phyloP scores from a whole-genome alignment of 2,888 invertebrate species.

The Agonopterix alstromeriana region DNA sequence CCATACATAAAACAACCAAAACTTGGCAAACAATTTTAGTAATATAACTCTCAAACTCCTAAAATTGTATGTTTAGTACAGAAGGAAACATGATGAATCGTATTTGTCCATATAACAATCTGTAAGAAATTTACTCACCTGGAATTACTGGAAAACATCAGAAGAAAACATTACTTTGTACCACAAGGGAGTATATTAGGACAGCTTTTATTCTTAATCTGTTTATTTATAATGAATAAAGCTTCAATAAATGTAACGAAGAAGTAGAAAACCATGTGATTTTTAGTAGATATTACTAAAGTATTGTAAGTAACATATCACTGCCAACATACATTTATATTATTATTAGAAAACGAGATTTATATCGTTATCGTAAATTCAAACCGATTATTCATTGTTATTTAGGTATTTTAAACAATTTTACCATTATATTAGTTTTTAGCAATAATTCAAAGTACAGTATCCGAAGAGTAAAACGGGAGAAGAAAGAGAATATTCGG shows the following conservation, averaged over 20 bases:
- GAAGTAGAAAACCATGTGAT: neutral
- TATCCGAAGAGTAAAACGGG: no score
- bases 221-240: neutral
- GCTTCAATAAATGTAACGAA: neutral
- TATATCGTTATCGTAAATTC: neutral
- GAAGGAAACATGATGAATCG: no score
- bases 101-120: neutral
- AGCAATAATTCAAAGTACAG: neutral
- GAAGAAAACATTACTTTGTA: neutral
- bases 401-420: neutral
- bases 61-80: no score
- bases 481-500: no score
- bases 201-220: neutral
- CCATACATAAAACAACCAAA: no score
- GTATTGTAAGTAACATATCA: conserved; percentile 1
- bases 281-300: conserved; percentile 2
- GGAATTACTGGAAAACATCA: neutral
- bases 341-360: neutral
- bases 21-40: no score
- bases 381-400: neutral
- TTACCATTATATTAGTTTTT: neutral
- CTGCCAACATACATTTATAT: conserved; percentile 7
- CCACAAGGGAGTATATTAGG: neutral
- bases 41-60: no score
- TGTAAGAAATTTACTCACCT: neutral